A percentile compares a stretch with the other conserved stretches of the same genome.
Evolutionary conservation across 2,113 vertebrate species (phyloP).

Genomic region (Calypte anna): DNA sequence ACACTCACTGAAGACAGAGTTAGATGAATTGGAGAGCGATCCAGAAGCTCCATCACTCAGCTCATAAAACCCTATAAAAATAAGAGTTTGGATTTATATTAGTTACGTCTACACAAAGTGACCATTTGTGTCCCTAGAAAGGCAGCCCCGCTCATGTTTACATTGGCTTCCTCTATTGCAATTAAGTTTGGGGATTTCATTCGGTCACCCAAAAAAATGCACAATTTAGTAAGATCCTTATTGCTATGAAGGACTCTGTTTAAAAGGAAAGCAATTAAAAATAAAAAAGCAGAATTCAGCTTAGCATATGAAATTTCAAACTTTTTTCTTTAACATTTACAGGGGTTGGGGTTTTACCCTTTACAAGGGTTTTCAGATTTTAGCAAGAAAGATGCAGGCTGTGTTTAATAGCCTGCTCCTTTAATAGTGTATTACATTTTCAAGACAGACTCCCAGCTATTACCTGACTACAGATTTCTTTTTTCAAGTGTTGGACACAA

Average conservation of each 20-base stretch:
- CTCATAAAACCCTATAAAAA: constrained; percentile 92
- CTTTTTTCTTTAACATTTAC: neutral
- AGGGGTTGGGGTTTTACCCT: neutral
- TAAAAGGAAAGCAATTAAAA: constrained; percentile 12
- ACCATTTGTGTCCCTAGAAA: constrained; percentile 18
- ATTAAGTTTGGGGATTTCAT: constrained; percentile 15
- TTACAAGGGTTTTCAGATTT: neutral
- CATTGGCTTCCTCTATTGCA: constrained; percentile 7
- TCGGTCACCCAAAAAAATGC: constrained; percentile 6
- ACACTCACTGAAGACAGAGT: constrained; percentile 97
- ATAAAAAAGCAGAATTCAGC: neutral
- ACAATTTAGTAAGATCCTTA: neutral
- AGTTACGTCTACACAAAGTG: constrained; percentile 47
- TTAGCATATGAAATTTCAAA: neutral
- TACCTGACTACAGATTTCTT: neutral
- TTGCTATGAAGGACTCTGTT: neutral
- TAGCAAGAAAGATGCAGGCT: neutral
- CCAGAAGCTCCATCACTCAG: constrained; percentile 91
- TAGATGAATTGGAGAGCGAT: constrained; percentile 96
- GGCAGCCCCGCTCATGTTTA: constrained; percentile 25
- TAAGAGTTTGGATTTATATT: constrained; percentile 67
- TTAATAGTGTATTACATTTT: neutral
- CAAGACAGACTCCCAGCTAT: neutral
- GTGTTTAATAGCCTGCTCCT: neutral
- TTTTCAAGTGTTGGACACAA: neutral